Evolutionary conservation across 2,888 invertebrate species (phyloP).

Genomic region (Caenorhabditis auriculariae): DNA sequence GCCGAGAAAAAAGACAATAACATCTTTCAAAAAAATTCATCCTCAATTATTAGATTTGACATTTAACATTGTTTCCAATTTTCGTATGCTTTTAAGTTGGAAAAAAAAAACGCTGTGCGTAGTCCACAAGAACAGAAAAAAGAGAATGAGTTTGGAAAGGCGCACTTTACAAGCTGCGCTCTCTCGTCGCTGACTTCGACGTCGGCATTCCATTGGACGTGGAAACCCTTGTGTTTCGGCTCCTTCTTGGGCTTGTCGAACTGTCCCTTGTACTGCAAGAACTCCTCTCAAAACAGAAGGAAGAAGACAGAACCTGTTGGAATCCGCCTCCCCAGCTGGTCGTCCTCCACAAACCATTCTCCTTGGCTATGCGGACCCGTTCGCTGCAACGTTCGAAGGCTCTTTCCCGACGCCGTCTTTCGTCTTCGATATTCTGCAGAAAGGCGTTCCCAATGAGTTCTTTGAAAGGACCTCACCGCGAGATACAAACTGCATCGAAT

Average conservation of each 20-base stretch:
- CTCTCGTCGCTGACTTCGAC: conserved; percentile 41
- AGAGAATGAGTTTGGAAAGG: too few species aligned
- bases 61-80: too few species aligned
- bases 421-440: conserved; percentile 46
- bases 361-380: conserved; percentile 56
- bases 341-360: conserved; percentile 59
- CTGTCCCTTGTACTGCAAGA: conserved; percentile 56
- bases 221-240: conserved; percentile 43
- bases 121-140: too few species aligned
- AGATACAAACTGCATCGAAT: conserved; percentile 55
- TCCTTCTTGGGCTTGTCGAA: conserved; percentile 46
- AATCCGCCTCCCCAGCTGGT: conserved; percentile 59
- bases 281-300: background rate
- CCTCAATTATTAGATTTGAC: too few species aligned
- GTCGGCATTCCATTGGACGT: conserved; percentile 51
- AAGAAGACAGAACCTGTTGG: conserved; percentile 44
- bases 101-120: too few species aligned
- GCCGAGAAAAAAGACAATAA: too few species aligned
- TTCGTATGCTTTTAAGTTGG: too few species aligned
- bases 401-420: conserved; percentile 41
- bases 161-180: too few species aligned
- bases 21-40: too few species aligned
- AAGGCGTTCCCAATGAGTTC: too few species aligned
- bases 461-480: conserved; percentile 46
- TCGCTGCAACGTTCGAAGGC: conserved; percentile 55